phyloP scores from a whole-genome alignment of 2,797 vertebrate species.

The Scyliorhinus canicula region DNA sequence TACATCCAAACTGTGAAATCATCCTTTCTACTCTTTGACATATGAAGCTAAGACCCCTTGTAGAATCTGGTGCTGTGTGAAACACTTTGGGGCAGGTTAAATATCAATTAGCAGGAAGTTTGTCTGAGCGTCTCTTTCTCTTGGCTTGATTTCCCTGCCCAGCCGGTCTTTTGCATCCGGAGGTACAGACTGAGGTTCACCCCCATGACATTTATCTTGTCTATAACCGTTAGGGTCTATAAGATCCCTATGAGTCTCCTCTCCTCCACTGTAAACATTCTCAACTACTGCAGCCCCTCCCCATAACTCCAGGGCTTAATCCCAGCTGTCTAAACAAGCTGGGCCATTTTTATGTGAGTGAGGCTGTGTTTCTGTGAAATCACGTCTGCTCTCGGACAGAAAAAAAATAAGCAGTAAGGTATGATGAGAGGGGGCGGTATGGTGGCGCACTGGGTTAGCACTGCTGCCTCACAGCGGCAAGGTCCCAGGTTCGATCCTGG shows the following conservation, averaged over 20 bases:
- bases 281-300: not conserved
- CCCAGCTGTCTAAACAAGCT: slow-evolving; percentile 8
- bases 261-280: not conserved
- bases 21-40: not conserved
- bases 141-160: not conserved
- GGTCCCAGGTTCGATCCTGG: too few relatives aligned
- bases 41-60: not conserved
- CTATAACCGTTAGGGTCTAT: not conserved
- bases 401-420: not conserved
- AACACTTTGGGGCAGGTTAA: not conserved
- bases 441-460: too few relatives aligned
- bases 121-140: not conserved
- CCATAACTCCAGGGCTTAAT: not conserved
- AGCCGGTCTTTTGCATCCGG: not conserved
- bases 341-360: not conserved
- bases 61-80: not conserved
- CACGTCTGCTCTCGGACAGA: not conserved
- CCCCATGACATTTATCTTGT: not conserved
- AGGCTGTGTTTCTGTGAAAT: not conserved
- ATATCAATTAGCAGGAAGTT: not conserved
- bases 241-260: not conserved
- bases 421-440: not conserved
- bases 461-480: too few relatives aligned
- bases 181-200: not conserved
- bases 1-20: not conserved